A percentile compares a stretch with the other conserved stretches of the same genome.
These are phyloP conservation scores for Eptesicus fuscus DNA, from an alignment of 2,113 vertebrate species.

Conservation along the genomic window DNA sequence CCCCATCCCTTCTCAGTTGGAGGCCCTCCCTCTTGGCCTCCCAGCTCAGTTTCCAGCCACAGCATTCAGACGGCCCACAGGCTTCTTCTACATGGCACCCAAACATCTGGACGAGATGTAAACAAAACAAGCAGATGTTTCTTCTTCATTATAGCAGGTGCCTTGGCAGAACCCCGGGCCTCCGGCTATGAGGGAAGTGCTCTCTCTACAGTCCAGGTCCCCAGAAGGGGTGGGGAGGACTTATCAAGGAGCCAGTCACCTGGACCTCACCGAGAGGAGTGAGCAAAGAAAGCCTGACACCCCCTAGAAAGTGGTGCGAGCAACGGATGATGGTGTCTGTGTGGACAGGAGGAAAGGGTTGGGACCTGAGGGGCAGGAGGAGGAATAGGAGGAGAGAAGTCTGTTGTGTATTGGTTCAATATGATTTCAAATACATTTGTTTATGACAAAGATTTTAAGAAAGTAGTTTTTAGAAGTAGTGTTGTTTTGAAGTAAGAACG, in stretches of 20 bases:
- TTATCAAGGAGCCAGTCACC: neutral
- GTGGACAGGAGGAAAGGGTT: neutral
- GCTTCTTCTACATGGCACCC: slow-evolving; percentile 23
- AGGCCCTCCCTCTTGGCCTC: neutral
- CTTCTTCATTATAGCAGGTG: slow-evolving; percentile 53
- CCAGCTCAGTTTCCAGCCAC: slow-evolving; percentile 15
- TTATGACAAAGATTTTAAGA: neutral
- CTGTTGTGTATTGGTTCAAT: neutral
- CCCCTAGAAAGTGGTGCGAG: neutral
- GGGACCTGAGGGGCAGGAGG: neutral
- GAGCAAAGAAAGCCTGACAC: neutral
- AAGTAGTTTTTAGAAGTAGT: neutral
- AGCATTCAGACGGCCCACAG: neutral
- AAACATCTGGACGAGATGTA: slow-evolving; percentile 61
- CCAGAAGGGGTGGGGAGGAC: neutral
- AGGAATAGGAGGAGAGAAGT: neutral
- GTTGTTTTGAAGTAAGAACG: neutral
- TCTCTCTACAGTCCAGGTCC: neutral
- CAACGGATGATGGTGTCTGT: neutral
- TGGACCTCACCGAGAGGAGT: neutral
- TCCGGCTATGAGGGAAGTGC: neutral
- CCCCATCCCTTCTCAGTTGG: neutral
- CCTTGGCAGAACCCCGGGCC: slow-evolving; percentile 1
- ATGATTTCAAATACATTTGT: neutral
- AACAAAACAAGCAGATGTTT: slow-evolving; percentile 60